Base-by-base conservation (phyloP, 2,888 invertebrate species). In the Pseudococcus longispinus region DNA sequence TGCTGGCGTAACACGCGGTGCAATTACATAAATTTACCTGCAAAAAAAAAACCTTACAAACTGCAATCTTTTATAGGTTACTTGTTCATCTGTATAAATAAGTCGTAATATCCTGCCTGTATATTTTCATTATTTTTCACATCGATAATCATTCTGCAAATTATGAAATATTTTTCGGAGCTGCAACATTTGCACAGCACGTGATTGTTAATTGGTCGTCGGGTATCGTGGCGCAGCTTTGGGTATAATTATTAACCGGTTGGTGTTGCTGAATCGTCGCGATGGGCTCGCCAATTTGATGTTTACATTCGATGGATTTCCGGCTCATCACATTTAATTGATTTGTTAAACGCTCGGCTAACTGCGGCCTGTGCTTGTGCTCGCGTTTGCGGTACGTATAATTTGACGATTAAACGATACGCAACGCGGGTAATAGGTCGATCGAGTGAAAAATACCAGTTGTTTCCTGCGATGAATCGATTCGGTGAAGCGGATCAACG, bases 361-460 rank as follows among this genome's bases (percentile, higher is more conserved):
- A 70, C 70, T 29, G 70, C 70, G 29, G 29, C 70, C 26, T 15
- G 29, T 29, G 70, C 70, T 9, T 20, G 70, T 8, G 29, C 70
- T 15, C 4, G 29, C 18, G 70, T 29, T 9, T 20, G 70, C 18
- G 60, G 23, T 55, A 15, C 55, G 6, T 60, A 60, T 60, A 60
- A 60, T 60, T 60, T 60, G 60, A 60, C 60, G 20, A 60, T 60
- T 60, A 60, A 60, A 60, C 60, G 60, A 60, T 60, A 60, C 60
- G 60, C 60, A 60, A 23, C 20, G 23, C 9, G 6, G 23, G 23
- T 60, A 60, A 60, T 60, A 20, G 60, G 60, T 60, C 23, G 60
- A 60, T 60, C 60, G 60, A 60, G 60, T 60, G 60, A 60, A 60
- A 60, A 60, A 60, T 60, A 60, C 15, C 60, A 2, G 23, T 9